phyloP scores from a whole-genome alignment of 2,113 vertebrate genomes.

The Oreocharis arfaki region DNA sequence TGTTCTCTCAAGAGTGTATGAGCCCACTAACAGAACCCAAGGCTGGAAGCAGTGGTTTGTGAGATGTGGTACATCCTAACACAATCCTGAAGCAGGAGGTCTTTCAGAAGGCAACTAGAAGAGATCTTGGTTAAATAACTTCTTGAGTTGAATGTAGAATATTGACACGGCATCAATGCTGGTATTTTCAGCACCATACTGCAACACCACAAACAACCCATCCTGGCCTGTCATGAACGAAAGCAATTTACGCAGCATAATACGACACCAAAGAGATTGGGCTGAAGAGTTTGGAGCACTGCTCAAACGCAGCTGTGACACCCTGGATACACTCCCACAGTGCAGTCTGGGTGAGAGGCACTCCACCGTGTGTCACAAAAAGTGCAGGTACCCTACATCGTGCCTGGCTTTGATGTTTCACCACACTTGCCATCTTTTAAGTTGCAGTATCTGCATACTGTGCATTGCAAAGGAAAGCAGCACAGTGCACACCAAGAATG shows the following conservation, averaged over 20 bases:
- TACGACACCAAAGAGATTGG: fast-evolving
- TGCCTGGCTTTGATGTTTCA: background rate
- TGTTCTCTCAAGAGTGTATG: background rate
- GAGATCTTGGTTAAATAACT: background rate
- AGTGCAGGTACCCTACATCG: fast-evolving
- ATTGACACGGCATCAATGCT: background rate
- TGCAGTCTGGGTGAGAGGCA: background rate
- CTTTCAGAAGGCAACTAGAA: background rate
- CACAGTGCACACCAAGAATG: background rate
- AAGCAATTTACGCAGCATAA: background rate
- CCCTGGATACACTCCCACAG: background rate
- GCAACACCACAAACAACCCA: background rate
- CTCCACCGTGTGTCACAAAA: fast-evolving
- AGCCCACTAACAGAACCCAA: background rate
- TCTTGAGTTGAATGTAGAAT: background rate
- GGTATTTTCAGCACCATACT: background rate
- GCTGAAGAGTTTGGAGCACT: background rate
- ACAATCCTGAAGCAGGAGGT: background rate
- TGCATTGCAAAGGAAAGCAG: background rate
- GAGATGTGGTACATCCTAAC: fast-evolving
- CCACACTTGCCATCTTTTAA: fast-evolving
- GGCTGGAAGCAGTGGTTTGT: background rate
- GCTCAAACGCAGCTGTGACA: background rate
- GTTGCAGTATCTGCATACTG: background rate
- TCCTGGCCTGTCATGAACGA: background rate